Base-by-base conservation (phyloP, 2,888 invertebrate genomes). In the Xylota sylvarum region DNA sequence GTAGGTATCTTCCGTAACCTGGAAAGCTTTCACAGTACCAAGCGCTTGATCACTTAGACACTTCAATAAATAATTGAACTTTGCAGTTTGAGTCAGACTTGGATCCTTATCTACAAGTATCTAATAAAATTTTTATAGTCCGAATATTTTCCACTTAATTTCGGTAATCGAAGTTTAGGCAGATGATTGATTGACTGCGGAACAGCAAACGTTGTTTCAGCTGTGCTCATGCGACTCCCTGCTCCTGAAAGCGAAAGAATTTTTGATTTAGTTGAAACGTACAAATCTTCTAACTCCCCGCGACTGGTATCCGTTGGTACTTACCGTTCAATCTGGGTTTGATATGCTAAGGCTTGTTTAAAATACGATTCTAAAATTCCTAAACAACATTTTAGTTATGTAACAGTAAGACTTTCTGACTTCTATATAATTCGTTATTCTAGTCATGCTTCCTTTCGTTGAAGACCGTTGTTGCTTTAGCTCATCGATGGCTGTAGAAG, bases 1-100 rank as follows among this genome's bases (percentile, higher is more conserved):
- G 23, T 56, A 70, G 17, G 56, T 56, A 17, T 70, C 56, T 14
- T 70, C 56, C 0, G 70, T 70, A 2, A 40, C n/a, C 58, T 56
- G 69, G 10, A 69, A 72, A 32, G 46, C 9, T 43, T 62, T 64
- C 2, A 72, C 58, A 10, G 48, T 72, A 1, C 58, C 48, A 9
- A 58, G 14, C 3, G 58, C 46, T 35, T 35, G 35, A 7, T 35
- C 70, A 9, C 48, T 72, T 48, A 48, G 58, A n/a, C n/a, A n/a
- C n/a, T n/a, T n/a, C n/a, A n/a, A n/a, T n/a, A n/a, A n/a, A n/a
- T n/a, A n/a, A n/a, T n/a, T n/a, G n/a, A n/a, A n/a, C n/a, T n/a
- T n/a, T n/a, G n/a, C n/a, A n/a, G n/a, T n/a, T n/a, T n/a, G n/a
- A n/a, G n/a, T n/a, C n/a, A n/a, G n/a, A n/a, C n/a, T n/a, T n/a